Evolutionary conservation across 2,888 invertebrate species (phyloP).

Genomic region (Pimpla rufipes): DNA sequence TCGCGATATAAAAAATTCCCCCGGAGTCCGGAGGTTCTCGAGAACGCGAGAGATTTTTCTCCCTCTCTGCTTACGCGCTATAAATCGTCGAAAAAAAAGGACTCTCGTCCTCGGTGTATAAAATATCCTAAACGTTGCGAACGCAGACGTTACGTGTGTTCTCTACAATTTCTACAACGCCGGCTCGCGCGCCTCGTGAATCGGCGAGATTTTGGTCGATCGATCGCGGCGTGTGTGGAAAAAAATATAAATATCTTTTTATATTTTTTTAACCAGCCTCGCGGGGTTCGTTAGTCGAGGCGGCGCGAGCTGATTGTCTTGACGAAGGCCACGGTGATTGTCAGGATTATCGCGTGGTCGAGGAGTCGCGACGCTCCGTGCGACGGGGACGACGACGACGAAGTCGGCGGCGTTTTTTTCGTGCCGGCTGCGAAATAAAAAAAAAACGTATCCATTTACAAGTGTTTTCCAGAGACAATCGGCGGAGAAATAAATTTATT

Average conservation of each 20-base stretch:
- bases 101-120: constrained; percentile 31
- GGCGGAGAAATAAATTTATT: not conserved
- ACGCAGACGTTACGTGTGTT: constrained; percentile 52
- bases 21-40: constrained; percentile 6
- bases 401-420: constrained; percentile 68
- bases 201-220: constrained; percentile 27
- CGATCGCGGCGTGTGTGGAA: constrained; percentile 40
- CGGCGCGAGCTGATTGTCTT: constrained; percentile 42
- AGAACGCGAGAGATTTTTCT: not conserved
- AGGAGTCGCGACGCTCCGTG: constrained; percentile 40
- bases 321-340: constrained; percentile 50
- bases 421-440: constrained; percentile 61
- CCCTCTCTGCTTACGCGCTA: not conserved
- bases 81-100: constrained; percentile 34
- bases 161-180: constrained; percentile 69
- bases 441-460: not conserved
- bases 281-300: constrained; percentile 43
- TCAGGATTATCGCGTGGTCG: constrained; percentile 56
- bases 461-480: not conserved
- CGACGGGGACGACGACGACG: constrained; percentile 62
- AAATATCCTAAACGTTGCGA: constrained; percentile 34
- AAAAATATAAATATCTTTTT: constrained; percentile 71
- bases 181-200: constrained; percentile 39
- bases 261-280: constrained; percentile 28
- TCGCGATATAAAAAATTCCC: constrained; percentile 26